phyloP scores from a whole-genome alignment of 2,888 invertebrate species.

The Trypoxylon attenuatum region DNA sequence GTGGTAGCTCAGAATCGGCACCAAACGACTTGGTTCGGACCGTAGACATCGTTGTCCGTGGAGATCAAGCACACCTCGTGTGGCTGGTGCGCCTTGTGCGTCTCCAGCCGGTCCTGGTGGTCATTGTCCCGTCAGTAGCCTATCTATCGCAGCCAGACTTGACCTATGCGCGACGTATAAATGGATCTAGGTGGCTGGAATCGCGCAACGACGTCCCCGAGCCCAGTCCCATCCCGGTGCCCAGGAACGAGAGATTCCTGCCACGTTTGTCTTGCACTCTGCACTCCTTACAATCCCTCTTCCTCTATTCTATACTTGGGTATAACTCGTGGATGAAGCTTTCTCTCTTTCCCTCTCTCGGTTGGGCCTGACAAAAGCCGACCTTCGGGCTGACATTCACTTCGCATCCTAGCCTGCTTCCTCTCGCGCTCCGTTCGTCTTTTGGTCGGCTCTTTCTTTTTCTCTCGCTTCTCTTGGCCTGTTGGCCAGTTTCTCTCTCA shows the following conservation, averaged over 20 bases:
- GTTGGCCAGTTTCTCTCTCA: conserved; percentile 29
- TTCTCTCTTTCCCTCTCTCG: conserved; percentile 16
- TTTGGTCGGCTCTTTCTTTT: conserved; percentile 17
- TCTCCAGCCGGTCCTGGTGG: conserved; percentile 42
- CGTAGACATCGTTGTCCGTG: conserved; percentile 18
- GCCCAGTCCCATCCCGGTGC: not conserved
- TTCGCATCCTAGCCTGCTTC: conserved; percentile 54
- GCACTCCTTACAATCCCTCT: not conserved
- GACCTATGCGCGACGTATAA: conserved; percentile 58
- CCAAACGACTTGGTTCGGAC: too few species aligned
- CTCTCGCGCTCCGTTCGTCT: conserved; percentile 16
- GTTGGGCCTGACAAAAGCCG: conserved; percentile 71
- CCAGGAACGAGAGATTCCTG: not conserved
- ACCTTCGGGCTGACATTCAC: conserved; percentile 74
- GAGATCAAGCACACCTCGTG: conserved; percentile 41
- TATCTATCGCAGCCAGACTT: conserved; percentile 56
- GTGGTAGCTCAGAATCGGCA: too few species aligned
- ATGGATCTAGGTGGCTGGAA: conserved; percentile 55
- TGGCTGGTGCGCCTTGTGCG: too few species aligned
- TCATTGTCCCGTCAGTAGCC: conserved; percentile 60
- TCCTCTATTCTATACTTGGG: not conserved
- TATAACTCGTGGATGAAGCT: not conserved
- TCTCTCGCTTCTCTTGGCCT: conserved; percentile 18
- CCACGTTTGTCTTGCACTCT: not conserved
- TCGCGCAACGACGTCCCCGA: conserved; percentile 28